A percentile compares a stretch with the other conserved stretches of the same genome.
Conservation (phyloP, 2,797 vertebrate species). For the Poeciliopsis infans region DNA sequence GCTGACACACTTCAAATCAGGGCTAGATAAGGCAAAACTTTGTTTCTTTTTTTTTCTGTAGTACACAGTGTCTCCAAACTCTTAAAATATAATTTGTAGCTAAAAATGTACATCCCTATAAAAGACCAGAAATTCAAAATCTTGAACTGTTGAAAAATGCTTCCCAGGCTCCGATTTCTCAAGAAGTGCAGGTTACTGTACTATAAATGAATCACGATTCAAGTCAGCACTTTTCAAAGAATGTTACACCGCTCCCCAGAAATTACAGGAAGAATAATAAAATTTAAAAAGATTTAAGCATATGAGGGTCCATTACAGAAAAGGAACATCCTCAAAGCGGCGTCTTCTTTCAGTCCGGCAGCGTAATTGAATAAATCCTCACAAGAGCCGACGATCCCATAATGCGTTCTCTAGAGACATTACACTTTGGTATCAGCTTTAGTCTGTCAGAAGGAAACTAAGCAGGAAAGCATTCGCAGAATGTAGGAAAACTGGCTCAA, state of each 20-base stretch:
- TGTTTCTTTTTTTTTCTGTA: constrained; percentile 9
- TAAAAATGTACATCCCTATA: not conserved
- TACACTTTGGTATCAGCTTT: constrained; percentile 28
- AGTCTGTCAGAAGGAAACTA: constrained; percentile 19
- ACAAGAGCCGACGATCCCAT: constrained; percentile 36
- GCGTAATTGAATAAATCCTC: constrained; percentile 37
- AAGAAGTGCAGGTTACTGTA: not conserved
- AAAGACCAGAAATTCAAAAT: not conserved
- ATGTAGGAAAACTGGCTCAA: constrained; percentile 70
- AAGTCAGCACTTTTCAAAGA: constrained; percentile 19
- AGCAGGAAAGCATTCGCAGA: constrained; percentile 43
- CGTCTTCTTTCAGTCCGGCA: constrained; percentile 15
- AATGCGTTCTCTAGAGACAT: constrained; percentile 14
- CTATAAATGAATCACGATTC: not conserved
- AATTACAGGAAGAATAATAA: constrained; percentile 12
- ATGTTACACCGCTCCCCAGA: not conserved
- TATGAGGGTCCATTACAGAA: constrained; percentile 52
- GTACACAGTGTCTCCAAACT: not conserved
- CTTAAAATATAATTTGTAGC: constrained; percentile 1
- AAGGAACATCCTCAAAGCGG: constrained; percentile 60
- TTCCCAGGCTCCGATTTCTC: not conserved
- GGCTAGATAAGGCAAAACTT: constrained; percentile 27
- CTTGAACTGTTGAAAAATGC: not conserved
- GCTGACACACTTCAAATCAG: constrained; percentile 56
- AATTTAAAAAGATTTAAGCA: not conserved